Evolutionary conservation across 2,797 vertebrate species (phyloP).

Genomic region (Sebastes kiyomatsui): DNA sequence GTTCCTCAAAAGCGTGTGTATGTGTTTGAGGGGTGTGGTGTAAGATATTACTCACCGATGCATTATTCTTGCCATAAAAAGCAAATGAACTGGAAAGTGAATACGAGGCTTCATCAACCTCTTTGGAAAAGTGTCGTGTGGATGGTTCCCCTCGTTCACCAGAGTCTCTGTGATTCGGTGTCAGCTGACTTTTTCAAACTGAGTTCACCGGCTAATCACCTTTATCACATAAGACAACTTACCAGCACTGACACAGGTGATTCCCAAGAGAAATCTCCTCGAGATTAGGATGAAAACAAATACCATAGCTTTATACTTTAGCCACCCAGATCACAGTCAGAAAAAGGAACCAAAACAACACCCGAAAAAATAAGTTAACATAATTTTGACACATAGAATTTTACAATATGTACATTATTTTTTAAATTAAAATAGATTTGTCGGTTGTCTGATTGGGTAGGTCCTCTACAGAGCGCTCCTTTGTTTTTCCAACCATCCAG

Average conservation of each 20-base stretch:
- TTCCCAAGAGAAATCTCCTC: slow-evolving; percentile 58
- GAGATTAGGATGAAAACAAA: slow-evolving; percentile 71
- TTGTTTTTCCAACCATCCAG: slow-evolving; percentile 59
- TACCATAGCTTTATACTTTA: slow-evolving; percentile 71
- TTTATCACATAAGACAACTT: slow-evolving; percentile 43
- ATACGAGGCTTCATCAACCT: slow-evolving; percentile 61
- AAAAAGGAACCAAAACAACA: slow-evolving; percentile 72
- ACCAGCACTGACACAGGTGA: slow-evolving; percentile 61
- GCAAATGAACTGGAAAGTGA: slow-evolving; percentile 66
- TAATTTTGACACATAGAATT: slow-evolving; percentile 85
- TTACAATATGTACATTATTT: slow-evolving; percentile 88
- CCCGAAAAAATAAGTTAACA: slow-evolving; percentile 86
- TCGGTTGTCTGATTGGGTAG: slow-evolving; percentile 81
- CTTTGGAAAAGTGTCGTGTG: slow-evolving; percentile 48
- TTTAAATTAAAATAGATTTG: slow-evolving; percentile 88
- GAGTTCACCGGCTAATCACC: slow-evolving; percentile 39
- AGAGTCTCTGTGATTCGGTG: slow-evolving; percentile 58
- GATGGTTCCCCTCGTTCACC: slow-evolving; percentile 57
- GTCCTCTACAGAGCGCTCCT: slow-evolving; percentile 67
- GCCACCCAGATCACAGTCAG: slow-evolving; percentile 78
- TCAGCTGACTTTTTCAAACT: slow-evolving; percentile 29
- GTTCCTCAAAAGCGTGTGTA: slow-evolving; percentile 54
- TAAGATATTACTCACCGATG: slow-evolving; percentile 47
- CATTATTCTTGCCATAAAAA: slow-evolving; percentile 58
- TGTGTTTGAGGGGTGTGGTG: slow-evolving; percentile 40